Conservation (phyloP, 2,797 vertebrate species). For the Channa striata region DNA sequence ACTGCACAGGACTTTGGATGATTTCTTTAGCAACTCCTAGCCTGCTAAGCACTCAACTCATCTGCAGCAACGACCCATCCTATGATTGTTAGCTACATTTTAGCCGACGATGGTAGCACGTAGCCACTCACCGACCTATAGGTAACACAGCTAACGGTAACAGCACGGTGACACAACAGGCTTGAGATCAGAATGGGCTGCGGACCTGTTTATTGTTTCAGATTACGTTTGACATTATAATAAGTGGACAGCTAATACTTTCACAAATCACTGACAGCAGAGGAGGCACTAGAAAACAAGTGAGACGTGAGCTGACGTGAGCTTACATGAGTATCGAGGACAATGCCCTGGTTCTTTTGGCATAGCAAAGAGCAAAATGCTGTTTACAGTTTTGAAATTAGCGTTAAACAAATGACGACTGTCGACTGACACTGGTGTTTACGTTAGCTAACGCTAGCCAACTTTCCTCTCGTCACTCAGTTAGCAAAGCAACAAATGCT, state of each 20-base stretch:
- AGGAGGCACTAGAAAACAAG: background rate
- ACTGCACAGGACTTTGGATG: background rate
- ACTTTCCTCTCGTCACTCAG: constrained; percentile 39
- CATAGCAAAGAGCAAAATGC: no score
- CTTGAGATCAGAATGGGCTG: background rate
- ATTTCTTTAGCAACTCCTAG: background rate
- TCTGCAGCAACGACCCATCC: background rate
- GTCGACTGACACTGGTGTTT: constrained; percentile 37
- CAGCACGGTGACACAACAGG: constrained; percentile 16
- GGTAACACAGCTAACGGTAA: background rate
- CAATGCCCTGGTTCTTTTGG: background rate
- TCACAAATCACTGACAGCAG: constrained; percentile 25
- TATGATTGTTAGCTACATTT: background rate
- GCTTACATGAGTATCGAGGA: background rate
- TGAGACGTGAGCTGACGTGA: background rate
- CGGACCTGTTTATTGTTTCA: constrained; percentile 5
- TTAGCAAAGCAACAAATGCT: constrained; percentile 25
- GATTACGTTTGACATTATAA: background rate
- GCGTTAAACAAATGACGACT: background rate
- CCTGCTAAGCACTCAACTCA: background rate
- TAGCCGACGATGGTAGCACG: background rate
- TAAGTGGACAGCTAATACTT: constrained; percentile 31
- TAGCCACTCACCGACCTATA: background rate
- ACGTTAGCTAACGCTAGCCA: constrained; percentile 56
- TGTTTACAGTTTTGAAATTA: background rate